These are phyloP conservation scores for Dinomys branickii DNA, from an alignment of 2,113 vertebrate genomes.

Conservation along the genomic window DNA sequence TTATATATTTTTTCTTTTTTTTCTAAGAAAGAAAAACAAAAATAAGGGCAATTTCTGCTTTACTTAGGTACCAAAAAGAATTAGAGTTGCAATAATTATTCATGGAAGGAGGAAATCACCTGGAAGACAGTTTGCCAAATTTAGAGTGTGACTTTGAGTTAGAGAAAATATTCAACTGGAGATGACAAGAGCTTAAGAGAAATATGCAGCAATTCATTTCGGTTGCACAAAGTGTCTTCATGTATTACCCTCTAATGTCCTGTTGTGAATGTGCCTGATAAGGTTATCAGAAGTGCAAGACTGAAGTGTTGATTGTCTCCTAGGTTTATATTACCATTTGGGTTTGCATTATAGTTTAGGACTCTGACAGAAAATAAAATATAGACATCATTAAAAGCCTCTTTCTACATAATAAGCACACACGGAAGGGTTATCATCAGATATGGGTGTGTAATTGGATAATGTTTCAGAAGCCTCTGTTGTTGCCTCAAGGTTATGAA, in stretches of 20 bases:
- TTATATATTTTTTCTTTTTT: neutral
- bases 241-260: constrained; percentile 47
- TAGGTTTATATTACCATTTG: constrained; percentile 51
- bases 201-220: constrained; percentile 72
- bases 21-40: constrained; percentile 49
- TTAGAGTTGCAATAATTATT: constrained; percentile 81
- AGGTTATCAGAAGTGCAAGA: constrained; percentile 73
- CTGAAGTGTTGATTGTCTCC: constrained; percentile 73
- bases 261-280: constrained; percentile 66
- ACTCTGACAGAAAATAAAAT: constrained; percentile 59
- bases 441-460: constrained; percentile 12
- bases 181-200: constrained; percentile 70
- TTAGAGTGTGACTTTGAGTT: constrained; percentile 56
- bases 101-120: constrained; percentile 73
- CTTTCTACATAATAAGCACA: constrained; percentile 65
- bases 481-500: constrained; percentile 9
- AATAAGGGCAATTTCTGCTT: constrained; percentile 60
- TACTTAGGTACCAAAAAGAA: constrained; percentile 78
- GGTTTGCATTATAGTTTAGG: constrained; percentile 60
- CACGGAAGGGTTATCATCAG: constrained; percentile 49
- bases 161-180: constrained; percentile 72
- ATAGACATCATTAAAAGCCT: constrained; percentile 63
- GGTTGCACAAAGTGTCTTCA: constrained; percentile 71
- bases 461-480: constrained; percentile 60
- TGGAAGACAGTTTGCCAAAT: constrained; percentile 77